Conservation (phyloP, 2,888 invertebrate species). For the Erebia epiphron region DNA sequence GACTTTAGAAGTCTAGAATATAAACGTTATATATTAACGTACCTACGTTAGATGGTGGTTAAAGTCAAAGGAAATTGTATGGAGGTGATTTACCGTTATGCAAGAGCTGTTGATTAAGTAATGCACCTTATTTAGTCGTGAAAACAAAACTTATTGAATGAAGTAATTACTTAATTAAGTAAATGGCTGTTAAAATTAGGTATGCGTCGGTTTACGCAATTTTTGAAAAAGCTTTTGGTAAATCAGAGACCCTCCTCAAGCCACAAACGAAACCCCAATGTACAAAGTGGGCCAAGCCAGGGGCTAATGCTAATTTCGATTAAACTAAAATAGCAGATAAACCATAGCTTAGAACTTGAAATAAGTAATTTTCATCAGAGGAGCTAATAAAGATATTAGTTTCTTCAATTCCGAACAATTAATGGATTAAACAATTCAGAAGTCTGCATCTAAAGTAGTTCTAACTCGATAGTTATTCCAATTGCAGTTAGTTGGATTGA, state of each 20-base stretch:
- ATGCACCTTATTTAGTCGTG: too few species aligned
- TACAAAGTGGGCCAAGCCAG: too few species aligned
- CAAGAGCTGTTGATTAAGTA: not conserved
- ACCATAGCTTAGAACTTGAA: too few species aligned
- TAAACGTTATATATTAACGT: not conserved
- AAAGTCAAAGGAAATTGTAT: not conserved
- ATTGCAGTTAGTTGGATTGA: slow-evolving; percentile 18
- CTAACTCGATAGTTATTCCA: slow-evolving; percentile 12
- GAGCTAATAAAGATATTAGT: not conserved
- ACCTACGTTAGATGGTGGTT: not conserved
- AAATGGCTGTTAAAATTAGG: too few species aligned
- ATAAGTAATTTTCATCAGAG: not conserved
- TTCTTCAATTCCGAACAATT: not conserved
- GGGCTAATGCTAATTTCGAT: too few species aligned
- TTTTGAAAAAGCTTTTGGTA: too few species aligned
- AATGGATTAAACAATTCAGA: not conserved
- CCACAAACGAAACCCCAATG: too few species aligned
- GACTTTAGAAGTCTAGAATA: not conserved
- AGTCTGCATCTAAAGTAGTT: slow-evolving; percentile 13
- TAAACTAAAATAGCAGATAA: too few species aligned
- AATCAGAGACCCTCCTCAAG: too few species aligned
- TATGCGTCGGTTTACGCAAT: too few species aligned
- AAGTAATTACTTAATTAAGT: too few species aligned
- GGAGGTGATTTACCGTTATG: not conserved
- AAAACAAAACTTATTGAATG: not conserved